Percentiles rank a stretch among this genome's conserved stretches.
Conservation (phyloP, 1,140 invertebrate genomes). For the Thaumetopoea pityocampa region DNA sequence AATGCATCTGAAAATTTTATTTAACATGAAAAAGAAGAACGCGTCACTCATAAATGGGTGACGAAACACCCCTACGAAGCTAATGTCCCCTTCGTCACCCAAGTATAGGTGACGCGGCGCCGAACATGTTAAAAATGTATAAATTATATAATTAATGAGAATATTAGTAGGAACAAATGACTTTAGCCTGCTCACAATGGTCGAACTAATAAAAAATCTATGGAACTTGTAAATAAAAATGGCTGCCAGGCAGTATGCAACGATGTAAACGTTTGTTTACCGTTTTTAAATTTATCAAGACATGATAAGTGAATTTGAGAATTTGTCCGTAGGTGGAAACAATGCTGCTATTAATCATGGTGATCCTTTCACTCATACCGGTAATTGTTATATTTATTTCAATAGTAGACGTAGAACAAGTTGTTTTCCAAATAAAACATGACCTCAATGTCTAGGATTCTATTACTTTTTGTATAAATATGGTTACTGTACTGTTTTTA, state of each 20-base stretch:
- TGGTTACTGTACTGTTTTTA: slow-evolving; percentile 62
- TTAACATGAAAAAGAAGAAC: no score
- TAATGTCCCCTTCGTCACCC: no score
- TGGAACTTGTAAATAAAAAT: slow-evolving; percentile 63
- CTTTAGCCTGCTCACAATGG: no score
- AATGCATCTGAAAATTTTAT: no score
- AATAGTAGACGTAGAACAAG: slow-evolving; percentile 40
- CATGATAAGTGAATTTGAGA: slow-evolving; percentile 76
- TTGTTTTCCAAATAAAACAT: slow-evolving; percentile 45
- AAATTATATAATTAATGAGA: no score
- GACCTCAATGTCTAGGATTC: slow-evolving; percentile 62
- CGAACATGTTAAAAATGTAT: no score
- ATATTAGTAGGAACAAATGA: no score
- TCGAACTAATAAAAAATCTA: slow-evolving; percentile 2
- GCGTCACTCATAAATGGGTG: no score
- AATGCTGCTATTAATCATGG: slow-evolving; percentile 68
- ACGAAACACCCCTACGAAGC: no score
- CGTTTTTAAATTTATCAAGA: slow-evolving; percentile 60
- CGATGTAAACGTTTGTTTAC: slow-evolving; percentile 72
- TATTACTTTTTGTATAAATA: slow-evolving; percentile 24
- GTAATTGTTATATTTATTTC: slow-evolving; percentile 37
- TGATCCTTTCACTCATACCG: slow-evolving; percentile 67
- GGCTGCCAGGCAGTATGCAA: slow-evolving; percentile 59
- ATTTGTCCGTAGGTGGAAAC: slow-evolving; percentile 71
- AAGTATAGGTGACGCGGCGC: no score